Conservation (phyloP, 2,113 vertebrate species). For the Mionectes macconnelli region DNA sequence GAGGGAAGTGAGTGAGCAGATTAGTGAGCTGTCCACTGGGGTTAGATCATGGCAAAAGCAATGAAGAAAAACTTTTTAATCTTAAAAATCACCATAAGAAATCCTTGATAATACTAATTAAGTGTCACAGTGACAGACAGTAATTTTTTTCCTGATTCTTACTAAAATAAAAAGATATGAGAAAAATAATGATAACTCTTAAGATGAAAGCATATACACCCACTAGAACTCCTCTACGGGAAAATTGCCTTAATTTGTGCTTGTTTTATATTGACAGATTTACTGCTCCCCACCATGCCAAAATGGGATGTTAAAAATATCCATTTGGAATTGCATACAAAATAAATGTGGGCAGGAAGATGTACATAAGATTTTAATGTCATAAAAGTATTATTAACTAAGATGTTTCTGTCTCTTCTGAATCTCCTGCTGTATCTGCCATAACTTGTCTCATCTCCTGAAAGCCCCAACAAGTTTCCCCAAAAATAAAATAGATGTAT, state of each 20-base stretch:
- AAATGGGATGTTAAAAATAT: neutral
- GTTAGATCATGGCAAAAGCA: neutral
- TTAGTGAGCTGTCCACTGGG: neutral
- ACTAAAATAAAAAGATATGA: neutral
- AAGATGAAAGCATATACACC: neutral
- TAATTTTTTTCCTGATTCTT: neutral
- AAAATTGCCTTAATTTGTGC: neutral
- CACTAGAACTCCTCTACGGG: neutral
- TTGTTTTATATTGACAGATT: neutral
- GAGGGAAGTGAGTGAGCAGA: accelerated
- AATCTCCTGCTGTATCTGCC: neutral
- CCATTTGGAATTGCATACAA: neutral
- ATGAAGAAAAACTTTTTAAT: neutral
- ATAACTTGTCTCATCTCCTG: neutral
- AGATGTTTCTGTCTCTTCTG: neutral
- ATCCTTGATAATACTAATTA: neutral
- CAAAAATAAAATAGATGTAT: neutral
- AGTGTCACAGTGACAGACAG: neutral
- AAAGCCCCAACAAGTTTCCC: neutral
- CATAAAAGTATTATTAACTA: neutral
- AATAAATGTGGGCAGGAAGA: neutral
- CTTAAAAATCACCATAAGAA: neutral
- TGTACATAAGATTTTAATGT: neutral
- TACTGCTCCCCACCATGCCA: neutral
- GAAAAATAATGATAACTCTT: neutral